Evolutionary conservation across 2,888 invertebrate genomes (phyloP), one percentile per base, ranked within the genome.

Genomic region (Trissolcus japonicus): DNA sequence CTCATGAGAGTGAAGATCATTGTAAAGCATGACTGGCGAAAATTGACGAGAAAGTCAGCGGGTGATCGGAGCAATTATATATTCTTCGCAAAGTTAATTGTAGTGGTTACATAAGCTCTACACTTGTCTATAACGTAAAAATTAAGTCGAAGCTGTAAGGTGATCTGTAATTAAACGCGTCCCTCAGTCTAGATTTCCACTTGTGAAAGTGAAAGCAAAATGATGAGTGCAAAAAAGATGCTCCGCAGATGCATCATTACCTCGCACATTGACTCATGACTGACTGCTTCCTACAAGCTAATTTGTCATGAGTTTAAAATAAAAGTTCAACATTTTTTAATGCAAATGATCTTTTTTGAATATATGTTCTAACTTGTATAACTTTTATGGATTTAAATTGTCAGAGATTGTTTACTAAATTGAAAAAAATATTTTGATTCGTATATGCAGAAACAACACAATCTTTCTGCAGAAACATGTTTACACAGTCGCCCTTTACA

Each of bases 41-140:
- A 81, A 80, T 81, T 75, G 79, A 81, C 75, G 65, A 76, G 79
- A 83, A 80, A 83, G 80, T 66, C 85, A 86, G 86, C 83, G 83
- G 84, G 86, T 80, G 85, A 84, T 84, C 85, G 81, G 79, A 78
- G 80, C 80, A 81, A 85, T 83, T 83, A 85, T 83, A 85, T 82
- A 78, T 68, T 80, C 69, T 77, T 75, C 62, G 59, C 78, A 71
- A 66, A 80, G 66, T 75, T 74, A 78, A 74, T 60, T 76, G 62
- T 59, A 56, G 6, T 35, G 25, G 55, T 76, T 79, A 51, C 65
- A 56, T 43, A 56, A 63, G 41, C n/a, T 13, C 50, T 19, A 17
- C 48, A 48, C 25, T 25, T 46, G 25, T 50, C 13, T 35, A 19
- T 25, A 13, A n/a, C 13, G 41, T 54, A 65, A 55, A 65, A 46